These are phyloP conservation scores for Murina feae DNA, from an alignment of 2,113 vertebrate genomes.

Conservation along the genomic window DNA sequence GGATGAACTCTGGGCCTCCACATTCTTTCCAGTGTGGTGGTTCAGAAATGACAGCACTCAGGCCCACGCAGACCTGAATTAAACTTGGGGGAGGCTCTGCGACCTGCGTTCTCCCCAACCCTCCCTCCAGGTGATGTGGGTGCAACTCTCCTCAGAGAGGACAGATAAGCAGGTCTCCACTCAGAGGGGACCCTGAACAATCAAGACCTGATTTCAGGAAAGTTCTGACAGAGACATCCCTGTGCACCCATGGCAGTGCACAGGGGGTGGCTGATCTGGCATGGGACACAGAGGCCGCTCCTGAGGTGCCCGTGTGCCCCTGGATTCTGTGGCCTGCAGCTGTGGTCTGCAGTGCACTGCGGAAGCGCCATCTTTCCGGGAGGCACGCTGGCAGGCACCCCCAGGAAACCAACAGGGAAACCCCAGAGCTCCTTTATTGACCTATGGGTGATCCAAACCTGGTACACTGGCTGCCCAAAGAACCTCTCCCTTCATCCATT, in stretches of 20 bases:
- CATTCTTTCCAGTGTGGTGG: not conserved
- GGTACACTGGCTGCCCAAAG: not conserved
- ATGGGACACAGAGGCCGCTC: not conserved
- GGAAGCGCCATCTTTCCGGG: not conserved
- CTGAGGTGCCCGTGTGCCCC: rapidly evolving
- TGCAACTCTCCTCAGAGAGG: not conserved
- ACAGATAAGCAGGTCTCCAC: not conserved
- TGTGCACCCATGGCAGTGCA: rapidly evolving
- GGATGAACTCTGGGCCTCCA: not conserved
- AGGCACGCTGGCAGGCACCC: not conserved
- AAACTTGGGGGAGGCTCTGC: rapidly evolving
- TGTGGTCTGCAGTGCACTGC: not conserved
- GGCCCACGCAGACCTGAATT: not conserved
- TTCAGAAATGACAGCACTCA: not conserved
- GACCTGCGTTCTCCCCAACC: not conserved
- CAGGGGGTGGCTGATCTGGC: not conserved
- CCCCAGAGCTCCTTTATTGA: not conserved
- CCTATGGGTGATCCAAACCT: not conserved
- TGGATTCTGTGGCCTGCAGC: not conserved
- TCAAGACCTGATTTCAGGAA: not conserved
- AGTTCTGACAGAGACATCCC: too few relatives aligned
- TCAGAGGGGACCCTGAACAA: not conserved
- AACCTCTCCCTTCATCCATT: not conserved
- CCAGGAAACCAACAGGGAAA: not conserved
- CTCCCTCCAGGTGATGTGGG: rapidly evolving